A percentile compares a stretch with the other conserved stretches of the same genome.
These are phyloP conservation scores for Atlantisia rogersi DNA, from an alignment of 2,113 vertebrate genomes.

Conservation along the genomic window DNA sequence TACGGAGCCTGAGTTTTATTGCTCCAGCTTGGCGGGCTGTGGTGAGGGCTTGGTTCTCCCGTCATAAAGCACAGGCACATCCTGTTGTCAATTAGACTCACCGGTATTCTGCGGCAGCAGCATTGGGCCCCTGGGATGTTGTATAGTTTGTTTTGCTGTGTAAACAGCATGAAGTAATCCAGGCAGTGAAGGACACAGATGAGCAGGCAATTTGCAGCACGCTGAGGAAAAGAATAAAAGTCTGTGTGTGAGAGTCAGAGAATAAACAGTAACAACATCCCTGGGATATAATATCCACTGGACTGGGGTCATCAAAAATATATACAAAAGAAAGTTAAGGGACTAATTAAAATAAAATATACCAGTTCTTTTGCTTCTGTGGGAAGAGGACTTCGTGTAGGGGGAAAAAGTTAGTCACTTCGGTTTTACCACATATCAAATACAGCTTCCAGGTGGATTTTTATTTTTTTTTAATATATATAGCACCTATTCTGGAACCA, in stretches of 20 bases:
- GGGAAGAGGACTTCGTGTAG: background rate
- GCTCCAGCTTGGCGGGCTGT: background rate
- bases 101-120: background rate
- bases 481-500: background rate
- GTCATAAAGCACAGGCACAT: constrained; percentile 41
- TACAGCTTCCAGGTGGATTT: background rate
- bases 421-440: background rate
- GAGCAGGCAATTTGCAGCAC: constrained; percentile 26
- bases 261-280: constrained; percentile 48
- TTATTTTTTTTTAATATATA: background rate
- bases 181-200: constrained; percentile 18
- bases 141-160: constrained; percentile 47
- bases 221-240: constrained; percentile 12
- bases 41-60: background rate
- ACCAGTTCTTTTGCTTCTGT: background rate
- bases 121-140: constrained; percentile 44
- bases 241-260: background rate
- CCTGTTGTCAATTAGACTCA: constrained; percentile 49
- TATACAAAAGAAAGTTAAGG: constrained; percentile 14
- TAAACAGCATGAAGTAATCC: constrained; percentile 53
- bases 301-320: constrained; percentile 22
- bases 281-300: constrained; percentile 32
- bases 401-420: background rate
- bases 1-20: constrained; percentile 1
- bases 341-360: constrained; percentile 39